These are phyloP conservation scores for Deilephila elpenor DNA, from an alignment of 2,888 invertebrate genomes.

Conservation along the genomic window DNA sequence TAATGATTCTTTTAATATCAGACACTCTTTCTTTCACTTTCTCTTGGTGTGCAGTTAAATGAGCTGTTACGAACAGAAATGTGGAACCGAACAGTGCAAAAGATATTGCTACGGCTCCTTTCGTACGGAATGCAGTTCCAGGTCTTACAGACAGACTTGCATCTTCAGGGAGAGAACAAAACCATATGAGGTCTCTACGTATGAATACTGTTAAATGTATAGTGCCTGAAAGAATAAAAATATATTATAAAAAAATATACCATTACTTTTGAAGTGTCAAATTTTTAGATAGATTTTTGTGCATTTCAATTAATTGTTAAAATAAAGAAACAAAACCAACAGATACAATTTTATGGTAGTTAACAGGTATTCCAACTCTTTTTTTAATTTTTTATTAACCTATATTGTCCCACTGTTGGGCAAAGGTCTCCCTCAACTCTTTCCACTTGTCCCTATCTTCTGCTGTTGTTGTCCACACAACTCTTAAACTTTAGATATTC, in stretches of 20 bases:
- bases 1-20: slow-evolving; percentile 93
- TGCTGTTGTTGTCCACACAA: too few species aligned
- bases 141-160: slow-evolving; percentile 94
- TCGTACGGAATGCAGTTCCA: slow-evolving; percentile 95
- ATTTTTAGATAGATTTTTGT: too few species aligned
- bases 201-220: slow-evolving; percentile 95
- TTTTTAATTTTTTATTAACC: too few species aligned
- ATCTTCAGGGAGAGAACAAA: slow-evolving; percentile 96
- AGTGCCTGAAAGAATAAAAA: slow-evolving; percentile 84
- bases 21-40: slow-evolving; percentile 93
- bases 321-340: too few species aligned
- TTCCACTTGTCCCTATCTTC: too few species aligned
- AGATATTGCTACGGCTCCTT: slow-evolving; percentile 97
- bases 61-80: slow-evolving; percentile 97
- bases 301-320: too few species aligned
- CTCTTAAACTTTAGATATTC: too few species aligned
- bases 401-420: too few species aligned
- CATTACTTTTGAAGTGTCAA: too few species aligned
- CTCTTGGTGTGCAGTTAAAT: slow-evolving; percentile 96
- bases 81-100: slow-evolving; percentile 98
- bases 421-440: too few species aligned
- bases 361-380: too few species aligned
- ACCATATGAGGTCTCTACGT: slow-evolving; percentile 97
- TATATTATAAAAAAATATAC: background rate
- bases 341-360: too few species aligned